Evolutionary conservation across 2,113 vertebrate genomes (phyloP), one percentile per base, ranked within the genome.

Genomic region (Carassius auratus): DNA sequence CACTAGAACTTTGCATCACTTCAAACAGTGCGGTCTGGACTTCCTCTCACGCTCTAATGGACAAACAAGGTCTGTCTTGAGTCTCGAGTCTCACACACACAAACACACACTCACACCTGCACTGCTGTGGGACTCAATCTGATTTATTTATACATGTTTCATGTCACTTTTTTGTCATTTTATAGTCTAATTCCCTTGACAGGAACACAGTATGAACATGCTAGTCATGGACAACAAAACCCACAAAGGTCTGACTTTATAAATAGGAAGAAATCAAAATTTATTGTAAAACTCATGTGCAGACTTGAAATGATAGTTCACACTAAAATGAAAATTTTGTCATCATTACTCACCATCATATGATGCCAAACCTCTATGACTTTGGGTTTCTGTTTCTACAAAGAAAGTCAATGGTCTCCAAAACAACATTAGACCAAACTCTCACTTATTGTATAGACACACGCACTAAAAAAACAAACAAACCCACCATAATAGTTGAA

Each of bases 21-120:
- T 79, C 84, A 85, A 85, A 85, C 64, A 33, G 50, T 61, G 84
- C 76, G 76, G 89, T 90, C 93, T 94, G 92, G 88, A 92, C 86
- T 93, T 94, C 93, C 94, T 94, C 89, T 89, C 78, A 90, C 85
- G 91, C 71, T 71, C 79, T 87, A 89, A 91, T 91, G 93, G 94
- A 95, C 94, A 96, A 96, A 97, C 95, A 95, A 85, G 88, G 90
- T 88, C 89, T 92, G 93, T 96, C 96, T 95, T 94, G 93, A 95
- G 85, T 14, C 17, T 92, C 91, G 94, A 94, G 92, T 64, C 75
- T 79, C 94, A 79, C 12, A 80, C 76, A 26, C 76, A 26, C 68
- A 62, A 66, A 73, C 71, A 55, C 73, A 86, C 48, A 45, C 42
- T 69, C 59, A 36, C 87, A 88, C 73, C 15, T 84, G 86, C 77